Percentiles rank a stretch among this genome's conserved stretches.
Conservation (phyloP, 2,797 vertebrate genomes). For the Discoglossus pictus region DNA sequence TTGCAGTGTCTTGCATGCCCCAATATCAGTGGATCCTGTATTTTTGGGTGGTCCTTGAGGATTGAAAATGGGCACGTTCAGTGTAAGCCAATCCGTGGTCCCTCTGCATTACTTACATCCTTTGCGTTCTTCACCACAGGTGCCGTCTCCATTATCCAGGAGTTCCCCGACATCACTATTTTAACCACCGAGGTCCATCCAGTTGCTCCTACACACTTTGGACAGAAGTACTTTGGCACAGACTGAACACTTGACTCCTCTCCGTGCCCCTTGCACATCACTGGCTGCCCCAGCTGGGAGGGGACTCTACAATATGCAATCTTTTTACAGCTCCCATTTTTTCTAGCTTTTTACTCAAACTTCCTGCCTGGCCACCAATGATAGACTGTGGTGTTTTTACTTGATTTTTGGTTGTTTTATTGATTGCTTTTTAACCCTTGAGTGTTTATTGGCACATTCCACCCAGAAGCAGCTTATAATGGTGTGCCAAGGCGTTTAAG, state of each 20-base stretch:
- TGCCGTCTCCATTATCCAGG: slow-evolving; percentile 95
- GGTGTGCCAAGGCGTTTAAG: slow-evolving; percentile 15
- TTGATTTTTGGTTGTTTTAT: slow-evolving; percentile 1
- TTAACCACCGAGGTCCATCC: slow-evolving; percentile 94
- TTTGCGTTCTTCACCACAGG: slow-evolving; percentile 69
- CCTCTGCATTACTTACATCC: background rate
- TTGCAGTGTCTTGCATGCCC: no score
- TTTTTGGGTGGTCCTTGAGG: no score
- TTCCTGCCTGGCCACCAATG: slow-evolving; percentile 17
- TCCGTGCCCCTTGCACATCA: slow-evolving; percentile 38
- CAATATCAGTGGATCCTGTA: no score
- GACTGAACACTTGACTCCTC: slow-evolving; percentile 70
- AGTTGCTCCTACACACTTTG: slow-evolving; percentile 94
- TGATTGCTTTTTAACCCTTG: slow-evolving; percentile 10
- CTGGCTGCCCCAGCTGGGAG: slow-evolving; percentile 57
- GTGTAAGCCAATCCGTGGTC: no score
- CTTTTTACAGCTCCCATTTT: slow-evolving; percentile 3
- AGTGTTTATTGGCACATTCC: slow-evolving; percentile 47
- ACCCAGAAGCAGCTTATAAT: slow-evolving; percentile 30
- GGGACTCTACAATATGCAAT: slow-evolving; percentile 47
- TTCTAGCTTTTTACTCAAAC: slow-evolving; percentile 45
- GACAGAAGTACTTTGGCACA: slow-evolving; percentile 96
- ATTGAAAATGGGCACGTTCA: no score
- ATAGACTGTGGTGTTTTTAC: slow-evolving; percentile 28
- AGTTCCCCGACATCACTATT: slow-evolving; percentile 98